These are phyloP conservation scores for Trachemys scripta DNA, from an alignment of 2,113 vertebrate species.

Conservation along the genomic window DNA sequence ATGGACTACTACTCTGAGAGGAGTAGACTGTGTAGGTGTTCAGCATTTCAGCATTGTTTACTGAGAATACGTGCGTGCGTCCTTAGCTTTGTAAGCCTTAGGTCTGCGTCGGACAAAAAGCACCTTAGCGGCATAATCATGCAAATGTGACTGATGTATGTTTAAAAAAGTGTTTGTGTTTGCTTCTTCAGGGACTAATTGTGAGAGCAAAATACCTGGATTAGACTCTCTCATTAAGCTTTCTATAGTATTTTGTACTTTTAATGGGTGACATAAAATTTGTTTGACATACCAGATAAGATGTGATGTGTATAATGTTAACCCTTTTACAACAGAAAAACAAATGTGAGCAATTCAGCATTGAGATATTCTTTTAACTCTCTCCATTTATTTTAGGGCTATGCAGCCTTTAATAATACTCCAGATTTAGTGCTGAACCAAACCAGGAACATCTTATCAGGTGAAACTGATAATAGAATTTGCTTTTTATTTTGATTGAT, in stretches of 20 bases:
- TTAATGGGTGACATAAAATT: not conserved
- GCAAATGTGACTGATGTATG: not conserved
- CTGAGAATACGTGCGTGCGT: rapidly evolving
- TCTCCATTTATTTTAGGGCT: conserved; percentile 81
- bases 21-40: not conserved
- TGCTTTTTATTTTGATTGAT: not conserved
- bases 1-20: not conserved
- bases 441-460: conserved; percentile 82
- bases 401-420: conserved; percentile 87
- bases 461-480: conserved; percentile 74
- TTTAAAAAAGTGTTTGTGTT: not conserved
- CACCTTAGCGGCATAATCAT: not conserved
- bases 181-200: not conserved
- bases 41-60: not conserved
- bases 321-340: not conserved
- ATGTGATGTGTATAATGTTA: not conserved
- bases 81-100: not conserved
- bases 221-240: not conserved
- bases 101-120: not conserved
- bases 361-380: not conserved
- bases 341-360: not conserved
- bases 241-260: not conserved
- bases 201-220: not conserved
- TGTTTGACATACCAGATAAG: not conserved
- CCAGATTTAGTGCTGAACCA: conserved; percentile 87